Conservation (phyloP, 1,140 invertebrate genomes). For the Apocrypta bakeri region DNA sequence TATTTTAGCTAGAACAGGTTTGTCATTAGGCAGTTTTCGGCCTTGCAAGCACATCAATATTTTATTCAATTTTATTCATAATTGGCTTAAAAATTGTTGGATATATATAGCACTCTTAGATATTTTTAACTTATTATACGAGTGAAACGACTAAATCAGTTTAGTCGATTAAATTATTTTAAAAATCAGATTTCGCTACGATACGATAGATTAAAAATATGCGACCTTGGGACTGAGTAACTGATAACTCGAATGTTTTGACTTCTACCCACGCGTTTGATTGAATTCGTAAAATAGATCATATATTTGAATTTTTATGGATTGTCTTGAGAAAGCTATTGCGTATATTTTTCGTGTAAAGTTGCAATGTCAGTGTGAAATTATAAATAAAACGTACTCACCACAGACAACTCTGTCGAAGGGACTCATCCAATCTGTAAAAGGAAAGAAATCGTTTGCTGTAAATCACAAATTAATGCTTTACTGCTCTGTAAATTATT, state of each 20-base stretch:
- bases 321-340: not conserved
- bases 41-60: not conserved
- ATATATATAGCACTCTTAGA: too few relatives aligned
- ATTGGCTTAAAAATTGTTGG: too few relatives aligned
- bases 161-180: not conserved
- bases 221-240: constrained; percentile 10
- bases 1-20: not conserved
- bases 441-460: constrained; percentile 65
- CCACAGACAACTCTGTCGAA: constrained; percentile 93
- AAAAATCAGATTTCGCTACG: not conserved
- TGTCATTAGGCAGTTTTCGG: not conserved
- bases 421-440: constrained; percentile 93
- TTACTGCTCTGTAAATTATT: not conserved
- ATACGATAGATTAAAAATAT: not conserved
- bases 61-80: too few relatives aligned
- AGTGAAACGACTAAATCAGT: not conserved
- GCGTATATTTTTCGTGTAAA: not conserved
- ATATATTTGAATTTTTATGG: not conserved
- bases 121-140: too few relatives aligned
- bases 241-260: not conserved
- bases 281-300: not conserved
- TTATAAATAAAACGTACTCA: constrained; percentile 77
- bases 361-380: constrained; percentile 20
- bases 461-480: constrained; percentile 10
- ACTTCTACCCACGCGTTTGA: not conserved